phyloP scores from a whole-genome alignment of 2,888 invertebrate species.

The Parnassius mnemosyne region DNA sequence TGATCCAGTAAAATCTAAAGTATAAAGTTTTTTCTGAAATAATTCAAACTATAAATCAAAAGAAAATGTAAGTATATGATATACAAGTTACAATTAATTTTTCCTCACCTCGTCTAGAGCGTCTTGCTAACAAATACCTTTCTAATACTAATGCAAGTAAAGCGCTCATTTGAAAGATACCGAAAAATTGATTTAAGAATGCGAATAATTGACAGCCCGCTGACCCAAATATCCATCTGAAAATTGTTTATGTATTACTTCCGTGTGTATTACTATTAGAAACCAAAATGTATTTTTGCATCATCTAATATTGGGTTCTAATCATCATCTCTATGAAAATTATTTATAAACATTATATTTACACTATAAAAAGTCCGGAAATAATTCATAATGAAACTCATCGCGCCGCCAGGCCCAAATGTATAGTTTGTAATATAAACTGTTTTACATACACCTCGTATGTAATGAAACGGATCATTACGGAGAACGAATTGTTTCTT shows the following conservation, averaged over 20 bases:
- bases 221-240: conserved; percentile 79
- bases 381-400: no score
- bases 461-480: no score
- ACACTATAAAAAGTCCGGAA: no score
- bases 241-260: conserved; percentile 32
- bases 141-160: conserved; percentile 73
- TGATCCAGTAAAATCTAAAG: conserved; percentile 64
- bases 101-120: conserved; percentile 66
- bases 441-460: no score
- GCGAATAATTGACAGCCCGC: conserved; percentile 78
- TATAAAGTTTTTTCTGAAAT: conserved; percentile 67
- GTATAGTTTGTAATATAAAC: no score
- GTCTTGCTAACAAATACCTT: conserved; percentile 71
- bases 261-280: no score
- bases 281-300: no score
- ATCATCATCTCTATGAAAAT: no score
- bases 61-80: neutral
- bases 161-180: conserved; percentile 76
- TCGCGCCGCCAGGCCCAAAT: no score
- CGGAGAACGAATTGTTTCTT: no score
- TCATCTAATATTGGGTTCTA: no score
- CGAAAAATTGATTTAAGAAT: conserved; percentile 78
- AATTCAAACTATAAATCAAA: conserved; percentile 23
- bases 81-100: neutral
- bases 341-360: no score